Evolutionary conservation across 2,888 invertebrate species (phyloP).

Genomic region (Halocaridina rubra): DNA sequence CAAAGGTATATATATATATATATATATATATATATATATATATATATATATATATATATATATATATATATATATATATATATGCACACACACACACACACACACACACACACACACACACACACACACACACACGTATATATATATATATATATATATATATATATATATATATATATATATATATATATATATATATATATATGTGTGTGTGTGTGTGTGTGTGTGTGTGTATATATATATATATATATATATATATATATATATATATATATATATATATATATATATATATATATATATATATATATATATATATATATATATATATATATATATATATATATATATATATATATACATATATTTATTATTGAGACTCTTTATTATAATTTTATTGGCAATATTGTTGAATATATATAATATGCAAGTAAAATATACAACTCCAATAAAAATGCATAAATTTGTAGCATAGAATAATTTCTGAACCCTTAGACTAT

Average conservation of each 20-base stretch:
- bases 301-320: not conserved
- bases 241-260: constrained; percentile 9
- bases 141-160: not conserved
- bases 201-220: not conserved
- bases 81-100: not conserved
- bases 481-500: no score
- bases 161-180: not conserved
- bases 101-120: not conserved
- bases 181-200: not conserved
- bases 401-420: no score
- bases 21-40: not conserved
- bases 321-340: not conserved
- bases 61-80: not conserved
- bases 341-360: not conserved
- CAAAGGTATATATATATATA: not conserved
- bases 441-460: no score
- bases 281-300: not conserved
- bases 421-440: no score
- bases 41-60: not conserved
- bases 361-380: no score
- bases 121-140: not conserved
- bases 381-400: no score
- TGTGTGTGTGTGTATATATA: constrained; percentile 13
- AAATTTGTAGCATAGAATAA: no score
- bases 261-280: constrained; percentile 13